Percentiles rank a stretch among this genome's conserved stretches.
These are phyloP conservation scores for Allacma fusca DNA, from an alignment of 2,888 invertebrate species.

Conservation along the genomic window DNA sequence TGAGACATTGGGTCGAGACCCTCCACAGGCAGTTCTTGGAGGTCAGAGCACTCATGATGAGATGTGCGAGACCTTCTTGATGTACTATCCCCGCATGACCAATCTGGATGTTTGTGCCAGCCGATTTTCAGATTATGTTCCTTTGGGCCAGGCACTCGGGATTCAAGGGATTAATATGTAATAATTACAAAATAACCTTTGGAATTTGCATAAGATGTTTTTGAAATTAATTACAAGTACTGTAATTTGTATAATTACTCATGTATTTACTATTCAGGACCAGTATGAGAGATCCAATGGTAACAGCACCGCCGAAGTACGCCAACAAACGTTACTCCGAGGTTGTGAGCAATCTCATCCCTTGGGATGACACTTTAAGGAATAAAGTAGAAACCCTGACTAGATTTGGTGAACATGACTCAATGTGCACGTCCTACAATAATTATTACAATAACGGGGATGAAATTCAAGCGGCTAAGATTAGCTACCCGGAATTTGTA, in stretches of 20 bases:
- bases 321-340: not conserved
- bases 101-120: not conserved
- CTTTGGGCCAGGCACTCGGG: not conserved
- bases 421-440: not conserved
- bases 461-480: not conserved
- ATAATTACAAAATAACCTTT: not conserved
- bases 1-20: not conserved
- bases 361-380: conserved; percentile 6
- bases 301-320: not conserved
- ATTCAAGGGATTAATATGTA: not conserved
- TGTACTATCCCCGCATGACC: not conserved
- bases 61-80: not conserved
- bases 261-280: not conserved
- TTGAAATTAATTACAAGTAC: not conserved
- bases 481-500: not conserved
- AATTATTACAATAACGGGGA: not conserved
- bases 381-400: not conserved
- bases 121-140: not conserved
- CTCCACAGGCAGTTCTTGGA: not conserved
- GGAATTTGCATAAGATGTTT: not conserved
- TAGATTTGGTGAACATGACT: not conserved
- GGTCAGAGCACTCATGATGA: not conserved
- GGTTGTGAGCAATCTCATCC: not conserved
- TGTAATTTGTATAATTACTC: no score
- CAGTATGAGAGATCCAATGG: not conserved